Percentiles rank a stretch among this genome's conserved stretches.
Evolutionary conservation across 2,113 vertebrate species (phyloP).

Genomic region (Eonycteris spelaea): DNA sequence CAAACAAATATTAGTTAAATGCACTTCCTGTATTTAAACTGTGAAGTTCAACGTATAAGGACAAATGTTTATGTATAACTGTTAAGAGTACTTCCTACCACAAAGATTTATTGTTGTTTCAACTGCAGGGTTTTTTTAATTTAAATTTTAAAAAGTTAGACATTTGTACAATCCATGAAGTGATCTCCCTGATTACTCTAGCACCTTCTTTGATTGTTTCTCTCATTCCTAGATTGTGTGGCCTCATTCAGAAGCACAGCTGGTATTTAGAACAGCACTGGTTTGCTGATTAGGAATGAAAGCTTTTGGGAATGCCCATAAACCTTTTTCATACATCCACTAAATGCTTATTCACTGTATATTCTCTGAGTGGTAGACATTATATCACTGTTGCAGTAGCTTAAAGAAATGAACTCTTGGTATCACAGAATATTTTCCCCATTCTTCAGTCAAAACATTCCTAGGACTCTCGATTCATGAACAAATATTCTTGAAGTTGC

Average conservation of each 20-base stretch:
- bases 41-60: too few relatives aligned
- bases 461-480: not conserved
- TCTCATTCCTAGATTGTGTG: not conserved
- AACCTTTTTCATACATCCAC: not conserved
- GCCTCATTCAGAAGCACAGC: not conserved
- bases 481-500: not conserved
- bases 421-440: not conserved
- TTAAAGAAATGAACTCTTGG: not conserved
- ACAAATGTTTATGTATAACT: too few relatives aligned
- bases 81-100: too few relatives aligned
- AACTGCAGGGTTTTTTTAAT: not conserved
- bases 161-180: too few relatives aligned
- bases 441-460: not conserved
- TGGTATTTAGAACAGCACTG: not conserved
- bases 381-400: not conserved
- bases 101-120: too few relatives aligned
- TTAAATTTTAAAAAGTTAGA: too few relatives aligned
- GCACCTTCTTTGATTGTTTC: not conserved
- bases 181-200: too few relatives aligned
- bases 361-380: not conserved
- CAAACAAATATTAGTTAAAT: too few relatives aligned
- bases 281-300: not conserved
- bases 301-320: not conserved
- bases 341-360: not conserved
- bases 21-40: too few relatives aligned